phyloP scores from a whole-genome alignment of 30 jellyfish, hydroid and myxozoan genomes.

The Cassiopea andromeda region DNA sequence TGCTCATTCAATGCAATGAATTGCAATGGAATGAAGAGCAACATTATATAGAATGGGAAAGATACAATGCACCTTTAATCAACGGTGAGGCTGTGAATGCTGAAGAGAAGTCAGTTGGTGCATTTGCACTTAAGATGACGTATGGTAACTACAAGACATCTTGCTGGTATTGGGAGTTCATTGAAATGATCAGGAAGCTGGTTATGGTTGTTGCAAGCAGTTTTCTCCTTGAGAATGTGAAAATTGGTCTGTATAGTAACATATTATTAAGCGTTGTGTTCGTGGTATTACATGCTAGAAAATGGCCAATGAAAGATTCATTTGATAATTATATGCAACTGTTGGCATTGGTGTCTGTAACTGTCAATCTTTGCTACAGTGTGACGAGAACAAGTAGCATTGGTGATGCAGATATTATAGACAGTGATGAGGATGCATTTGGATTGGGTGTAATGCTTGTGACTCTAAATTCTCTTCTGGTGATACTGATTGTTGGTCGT shows the following conservation, averaged over 20 bases:
- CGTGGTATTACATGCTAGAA: slow-evolving; percentile 41
- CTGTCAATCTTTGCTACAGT: slow-evolving; percentile 38
- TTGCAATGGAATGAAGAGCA: background rate
- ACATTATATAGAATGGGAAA: background rate
- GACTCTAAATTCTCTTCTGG: slow-evolving; percentile 5
- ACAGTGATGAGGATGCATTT: slow-evolving; percentile 1
- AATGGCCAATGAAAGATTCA: slow-evolving; percentile 41
- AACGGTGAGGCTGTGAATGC: background rate
- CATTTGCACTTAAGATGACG: slow-evolving; percentile 29
- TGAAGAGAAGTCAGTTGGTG: background rate
- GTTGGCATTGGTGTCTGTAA: slow-evolving; percentile 18
- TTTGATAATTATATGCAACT: slow-evolving; percentile 49
- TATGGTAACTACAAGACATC: slow-evolving; percentile 44
- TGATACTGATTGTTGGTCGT: slow-evolving; percentile 11
- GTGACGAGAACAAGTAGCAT: slow-evolving; percentile 24
- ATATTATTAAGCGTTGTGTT: slow-evolving; percentile 10
- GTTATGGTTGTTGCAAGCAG: slow-evolving; percentile 11
- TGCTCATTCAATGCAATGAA: background rate
- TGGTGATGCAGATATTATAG: slow-evolving; percentile 35
- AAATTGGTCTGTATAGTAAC: slow-evolving; percentile 17
- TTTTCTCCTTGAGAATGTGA: slow-evolving; percentile 6
- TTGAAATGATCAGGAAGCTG: slow-evolving; percentile 48
- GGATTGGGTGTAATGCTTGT: slow-evolving; percentile 28
- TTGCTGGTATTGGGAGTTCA: slow-evolving; percentile 55
- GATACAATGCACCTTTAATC: background rate